Conservation (phyloP, 64 coral and sea anemone species). For the Actinia tenebrosa region DNA sequence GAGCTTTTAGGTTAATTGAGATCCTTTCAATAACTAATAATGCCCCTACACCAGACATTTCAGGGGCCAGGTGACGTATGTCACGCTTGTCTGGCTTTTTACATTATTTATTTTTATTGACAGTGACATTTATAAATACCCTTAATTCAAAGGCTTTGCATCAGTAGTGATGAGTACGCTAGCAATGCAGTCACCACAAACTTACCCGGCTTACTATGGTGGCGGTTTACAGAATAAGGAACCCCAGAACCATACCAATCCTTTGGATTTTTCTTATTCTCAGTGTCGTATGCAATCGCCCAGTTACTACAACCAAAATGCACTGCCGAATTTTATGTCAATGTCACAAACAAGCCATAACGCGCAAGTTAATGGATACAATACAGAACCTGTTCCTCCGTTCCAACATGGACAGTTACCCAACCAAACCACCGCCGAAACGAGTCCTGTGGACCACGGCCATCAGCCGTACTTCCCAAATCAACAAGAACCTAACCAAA, state of each 20-base stretch:
- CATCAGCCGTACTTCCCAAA: slow-evolving; percentile 67
- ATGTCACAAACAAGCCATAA: slow-evolving; percentile 71
- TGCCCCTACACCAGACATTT: slow-evolving; percentile 88
- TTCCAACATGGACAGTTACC: slow-evolving; percentile 58
- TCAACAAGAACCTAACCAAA: slow-evolving; percentile 68
- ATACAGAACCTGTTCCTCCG: slow-evolving; percentile 65
- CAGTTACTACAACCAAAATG: slow-evolving; percentile 86
- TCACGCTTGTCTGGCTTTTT: slow-evolving; percentile 99
- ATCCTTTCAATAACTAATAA: slow-evolving; percentile 95
- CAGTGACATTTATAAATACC: slow-evolving; percentile 97
- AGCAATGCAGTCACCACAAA: slow-evolving; percentile 97
- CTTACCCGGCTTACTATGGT: slow-evolving; percentile 59
- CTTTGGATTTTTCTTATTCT: slow-evolving; percentile 92
- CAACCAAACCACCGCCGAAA: slow-evolving; percentile 51
- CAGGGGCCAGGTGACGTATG: slow-evolving; percentile 94
- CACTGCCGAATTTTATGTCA: slow-evolving; percentile 83
- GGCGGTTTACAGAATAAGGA: slow-evolving; percentile 57
- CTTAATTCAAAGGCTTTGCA: slow-evolving; percentile 57
- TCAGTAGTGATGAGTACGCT: slow-evolving; percentile 74
- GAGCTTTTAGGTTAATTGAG: slow-evolving; percentile 95
- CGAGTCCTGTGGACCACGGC: slow-evolving; percentile 51
- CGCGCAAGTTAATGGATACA: slow-evolving; percentile 91
- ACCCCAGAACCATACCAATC: slow-evolving; percentile 43
- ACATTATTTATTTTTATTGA: slow-evolving; percentile 96
- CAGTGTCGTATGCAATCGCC: slow-evolving; percentile 99